Conservation (phyloP, 2,113 vertebrate species). For the Myxocyprinus asiaticus region DNA sequence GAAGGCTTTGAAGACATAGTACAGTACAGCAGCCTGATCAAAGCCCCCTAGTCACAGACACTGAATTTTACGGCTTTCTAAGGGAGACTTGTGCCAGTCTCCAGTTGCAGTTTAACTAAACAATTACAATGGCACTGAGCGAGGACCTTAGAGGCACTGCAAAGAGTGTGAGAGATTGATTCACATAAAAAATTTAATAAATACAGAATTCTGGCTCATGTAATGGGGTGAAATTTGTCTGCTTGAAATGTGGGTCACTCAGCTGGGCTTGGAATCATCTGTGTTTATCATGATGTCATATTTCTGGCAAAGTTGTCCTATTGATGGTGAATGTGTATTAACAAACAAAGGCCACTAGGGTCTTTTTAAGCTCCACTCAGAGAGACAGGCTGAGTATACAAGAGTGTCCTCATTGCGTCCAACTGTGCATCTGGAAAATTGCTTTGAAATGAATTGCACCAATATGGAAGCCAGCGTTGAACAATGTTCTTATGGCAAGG, state of each 20-base stretch:
- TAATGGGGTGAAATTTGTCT: conserved; percentile 33
- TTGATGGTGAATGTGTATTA: conserved; percentile 35
- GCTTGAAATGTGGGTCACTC: conserved; percentile 43
- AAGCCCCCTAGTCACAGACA: conserved; percentile 8
- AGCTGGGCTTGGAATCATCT: conserved; percentile 21
- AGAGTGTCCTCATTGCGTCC: not conserved
- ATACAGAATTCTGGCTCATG: conserved; percentile 40
- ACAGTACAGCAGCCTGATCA: conserved; percentile 10
- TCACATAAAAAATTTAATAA: conserved; percentile 13
- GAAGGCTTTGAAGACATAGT: not conserved
- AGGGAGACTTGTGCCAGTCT: not conserved
- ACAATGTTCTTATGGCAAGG: too few relatives aligned
- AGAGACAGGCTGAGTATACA: conserved; percentile 8
- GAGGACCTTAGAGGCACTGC: conserved; percentile 18
- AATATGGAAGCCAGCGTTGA: not conserved
- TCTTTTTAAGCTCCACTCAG: conserved; percentile 19
- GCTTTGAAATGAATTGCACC: not conserved
- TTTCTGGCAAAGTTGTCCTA: not conserved
- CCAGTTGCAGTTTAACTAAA: conserved; percentile 33
- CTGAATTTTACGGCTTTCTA: conserved; percentile 25
- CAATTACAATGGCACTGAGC: conserved; percentile 30
- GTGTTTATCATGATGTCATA: conserved; percentile 44
- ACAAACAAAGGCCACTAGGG: conserved; percentile 25
- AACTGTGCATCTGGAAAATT: conserved; percentile 3
- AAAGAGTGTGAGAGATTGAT: not conserved